These are phyloP conservation scores for Smithornis capensis DNA, from an alignment of 2,113 vertebrate genomes.

Conservation along the genomic window DNA sequence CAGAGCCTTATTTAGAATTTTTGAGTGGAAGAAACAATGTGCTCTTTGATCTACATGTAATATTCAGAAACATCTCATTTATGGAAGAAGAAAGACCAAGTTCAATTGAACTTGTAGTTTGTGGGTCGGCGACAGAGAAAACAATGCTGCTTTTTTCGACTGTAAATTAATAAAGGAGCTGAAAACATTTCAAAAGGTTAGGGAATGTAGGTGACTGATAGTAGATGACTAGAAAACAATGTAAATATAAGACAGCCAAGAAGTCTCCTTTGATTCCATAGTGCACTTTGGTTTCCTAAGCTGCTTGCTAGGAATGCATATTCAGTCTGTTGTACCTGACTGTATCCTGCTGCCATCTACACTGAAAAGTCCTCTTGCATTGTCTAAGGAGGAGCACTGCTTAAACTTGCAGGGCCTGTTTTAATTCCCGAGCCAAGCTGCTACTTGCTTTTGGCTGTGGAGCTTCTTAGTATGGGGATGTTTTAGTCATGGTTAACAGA, in stretches of 20 bases:
- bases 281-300: not conserved
- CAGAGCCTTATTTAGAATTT: not conserved
- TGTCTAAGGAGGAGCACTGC: not conserved
- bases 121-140: not conserved
- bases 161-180: not conserved
- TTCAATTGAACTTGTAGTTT: not conserved
- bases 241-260: not conserved
- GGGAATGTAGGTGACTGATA: not conserved
- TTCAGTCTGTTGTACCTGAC: not conserved
- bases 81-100: not conserved
- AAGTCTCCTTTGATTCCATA: not conserved
- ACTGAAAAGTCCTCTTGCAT: not conserved
- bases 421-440: not conserved
- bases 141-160: not conserved
- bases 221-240: not conserved
- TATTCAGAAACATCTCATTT: not conserved
- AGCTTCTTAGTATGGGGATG: not conserved
- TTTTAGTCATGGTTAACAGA: not conserved
- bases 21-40: not conserved
- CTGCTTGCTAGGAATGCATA: not conserved
- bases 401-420: not conserved
- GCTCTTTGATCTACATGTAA: not conserved
- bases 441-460: not conserved
- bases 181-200: not conserved
- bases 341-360: rapidly evolving